Conservation (phyloP, 1,140 invertebrate species). For the Drosophila asahinai region DNA sequence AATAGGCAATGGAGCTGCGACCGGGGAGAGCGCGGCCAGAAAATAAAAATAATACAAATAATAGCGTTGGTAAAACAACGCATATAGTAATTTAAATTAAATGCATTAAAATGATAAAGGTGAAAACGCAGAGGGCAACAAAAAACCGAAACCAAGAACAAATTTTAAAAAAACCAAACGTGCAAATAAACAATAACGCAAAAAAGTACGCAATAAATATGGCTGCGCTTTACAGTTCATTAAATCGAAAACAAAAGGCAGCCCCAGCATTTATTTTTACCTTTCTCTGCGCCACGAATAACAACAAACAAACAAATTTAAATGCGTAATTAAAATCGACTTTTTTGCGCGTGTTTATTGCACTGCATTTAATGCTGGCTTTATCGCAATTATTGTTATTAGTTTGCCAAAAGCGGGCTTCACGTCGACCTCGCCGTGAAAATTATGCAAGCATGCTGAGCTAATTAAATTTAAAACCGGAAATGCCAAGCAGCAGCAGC, state of each 20-base stretch:
- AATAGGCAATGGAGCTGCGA: conserved; percentile 49
- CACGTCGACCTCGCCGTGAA: conserved; percentile 8
- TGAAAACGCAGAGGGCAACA: conserved; percentile 25
- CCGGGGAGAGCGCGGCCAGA: background rate
- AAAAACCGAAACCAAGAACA: conserved; percentile 35
- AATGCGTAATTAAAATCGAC: conserved; percentile 76
- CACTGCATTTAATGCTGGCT: conserved; percentile 73
- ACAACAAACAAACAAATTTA: conserved; percentile 70
- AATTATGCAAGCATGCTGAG: conserved; percentile 60
- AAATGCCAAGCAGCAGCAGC: conserved; percentile 42
- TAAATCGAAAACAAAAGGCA: conserved; percentile 81
- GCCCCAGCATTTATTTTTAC: conserved; percentile 62
- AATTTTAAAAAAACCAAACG: conserved; percentile 13
- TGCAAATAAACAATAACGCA: conserved; percentile 68
- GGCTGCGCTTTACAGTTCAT: conserved; percentile 80
- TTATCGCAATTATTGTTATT: conserved; percentile 83
- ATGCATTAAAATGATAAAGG: conserved; percentile 71
- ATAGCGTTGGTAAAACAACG: conserved; percentile 45
- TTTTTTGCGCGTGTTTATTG: conserved; percentile 49
- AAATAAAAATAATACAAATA: conserved; percentile 53
- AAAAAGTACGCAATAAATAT: conserved; percentile 73
- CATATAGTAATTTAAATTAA: conserved; percentile 76
- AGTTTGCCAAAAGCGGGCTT: conserved; percentile 60
- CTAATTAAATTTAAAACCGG: conserved; percentile 78
- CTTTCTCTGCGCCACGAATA: conserved; percentile 24